Percentiles rank a stretch among this genome's conserved stretches.
phyloP scores from a whole-genome alignment of 2,888 invertebrate genomes.

The Pseudanteris insignis region DNA sequence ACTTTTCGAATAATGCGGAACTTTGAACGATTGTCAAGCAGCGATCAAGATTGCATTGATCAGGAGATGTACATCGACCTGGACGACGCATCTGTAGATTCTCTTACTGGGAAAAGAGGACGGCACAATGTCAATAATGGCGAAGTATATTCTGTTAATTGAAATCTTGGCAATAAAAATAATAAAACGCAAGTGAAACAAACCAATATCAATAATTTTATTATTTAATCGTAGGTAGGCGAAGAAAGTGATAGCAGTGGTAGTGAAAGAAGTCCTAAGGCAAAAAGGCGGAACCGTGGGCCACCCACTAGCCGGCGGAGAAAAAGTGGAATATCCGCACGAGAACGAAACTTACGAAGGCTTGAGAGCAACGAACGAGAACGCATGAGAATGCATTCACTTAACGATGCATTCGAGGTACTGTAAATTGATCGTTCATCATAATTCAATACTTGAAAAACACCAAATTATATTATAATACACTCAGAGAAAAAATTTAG shows the following conservation, averaged over 20 bases:
- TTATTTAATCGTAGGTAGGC: constrained; percentile 55
- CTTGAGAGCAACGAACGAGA: constrained; percentile 92
- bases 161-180: too few species aligned
- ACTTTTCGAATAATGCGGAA: constrained; percentile 65
- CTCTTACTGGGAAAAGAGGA: constrained; percentile 64
- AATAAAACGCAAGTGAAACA: constrained; percentile 41
- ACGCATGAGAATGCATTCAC: constrained; percentile 90
- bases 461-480: neutral
- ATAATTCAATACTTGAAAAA: too few species aligned
- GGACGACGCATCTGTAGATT: constrained; percentile 65
- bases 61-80: constrained; percentile 66
- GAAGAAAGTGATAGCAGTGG: constrained; percentile 66
- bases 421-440: too few species aligned
- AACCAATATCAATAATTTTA: constrained; percentile 5
- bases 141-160: constrained; percentile 55
- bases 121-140: constrained; percentile 62
- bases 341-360: constrained; percentile 85
- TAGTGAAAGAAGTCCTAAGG: constrained; percentile 64
- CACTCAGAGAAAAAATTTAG: too few species aligned
- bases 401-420: constrained; percentile 91
- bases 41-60: constrained; percentile 65
- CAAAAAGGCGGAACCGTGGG: constrained; percentile 63
- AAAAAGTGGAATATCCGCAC: constrained; percentile 80
- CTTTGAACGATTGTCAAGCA: constrained; percentile 64
- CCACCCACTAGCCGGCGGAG: constrained; percentile 70